Evolutionary conservation across 2,113 vertebrate species (phyloP), one percentile per base, ranked within the genome.

Genomic region (Phrynocephalus versicolor): DNA sequence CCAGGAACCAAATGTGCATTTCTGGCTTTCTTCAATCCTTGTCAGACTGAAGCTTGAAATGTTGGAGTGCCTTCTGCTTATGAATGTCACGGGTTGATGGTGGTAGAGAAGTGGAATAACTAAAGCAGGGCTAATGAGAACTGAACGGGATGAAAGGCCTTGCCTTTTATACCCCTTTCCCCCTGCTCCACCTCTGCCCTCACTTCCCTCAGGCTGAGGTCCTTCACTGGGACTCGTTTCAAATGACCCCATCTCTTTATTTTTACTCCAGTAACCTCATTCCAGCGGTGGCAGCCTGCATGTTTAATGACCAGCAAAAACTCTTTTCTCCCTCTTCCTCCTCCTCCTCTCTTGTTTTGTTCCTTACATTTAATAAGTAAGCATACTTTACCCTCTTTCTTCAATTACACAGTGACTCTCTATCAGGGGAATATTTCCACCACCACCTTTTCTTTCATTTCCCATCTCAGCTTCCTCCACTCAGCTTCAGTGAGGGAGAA

Each of bases 241-340:
- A 96, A 94, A 94, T 97, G 98, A 98, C 98, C 98, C 93, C 97
- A 98, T 97, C 95, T 88, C 95, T 96, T 97, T 98, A 97, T 98
- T 98, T 98, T 98, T 97, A 97, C 95, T 96, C 94, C 96, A 75
- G 96, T 99, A 97, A 99, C 97, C 97, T 99, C 98, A 98, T 97
- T 97, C 78, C 94, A 82, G 97, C 97, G 1, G 69, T 35, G 4
- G 69, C 94, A 83, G 97, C 97, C 96, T 97, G 96, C 62, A 96
- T 97, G 97, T 97, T 97, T 95, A 95, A 94, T 95, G 95, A 96
- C 94, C 95, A 96, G 95, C 93, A 88, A 82, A 92, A 69, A 94
- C 94, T 96, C 94, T 89, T 92, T 76, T 64, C 62, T 21, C 62
- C 19, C 14, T 21, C 18, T 64, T n/a, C n/a, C n/a, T 23, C 89